Percentiles rank a stretch among this genome's conserved stretches.
Conservation (phyloP, 92 coral and sea anemone species). For the Umimayanthus chanpuru region DNA sequence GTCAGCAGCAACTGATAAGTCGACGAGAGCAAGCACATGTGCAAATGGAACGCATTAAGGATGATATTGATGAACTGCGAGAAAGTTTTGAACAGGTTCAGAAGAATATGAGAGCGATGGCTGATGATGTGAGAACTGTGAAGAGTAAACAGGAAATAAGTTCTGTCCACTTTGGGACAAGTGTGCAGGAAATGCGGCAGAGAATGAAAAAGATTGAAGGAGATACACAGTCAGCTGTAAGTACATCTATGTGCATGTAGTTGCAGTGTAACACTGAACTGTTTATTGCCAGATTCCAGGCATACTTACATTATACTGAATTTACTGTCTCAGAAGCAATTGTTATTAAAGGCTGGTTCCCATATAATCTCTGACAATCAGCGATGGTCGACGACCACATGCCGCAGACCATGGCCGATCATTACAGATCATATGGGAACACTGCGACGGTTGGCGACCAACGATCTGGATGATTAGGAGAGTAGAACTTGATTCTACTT, state of each 20-base stretch:
- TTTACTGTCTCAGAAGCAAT: no score
- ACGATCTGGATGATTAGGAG: no score
- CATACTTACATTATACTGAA: no score
- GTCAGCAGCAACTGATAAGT: constrained; percentile 84
- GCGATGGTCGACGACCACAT: no score
- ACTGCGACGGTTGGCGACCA: no score
- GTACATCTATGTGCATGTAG: constrained; percentile 20
- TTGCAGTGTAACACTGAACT: no score
- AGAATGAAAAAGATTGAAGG: constrained; percentile 88
- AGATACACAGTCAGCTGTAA: constrained; percentile 89
- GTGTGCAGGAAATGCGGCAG: constrained; percentile 88
- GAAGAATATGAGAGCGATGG: constrained; percentile 83
- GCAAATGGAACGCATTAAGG: constrained; percentile 77
- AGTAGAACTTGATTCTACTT: no score
- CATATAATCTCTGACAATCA: no score
- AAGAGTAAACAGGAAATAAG: constrained; percentile 90
- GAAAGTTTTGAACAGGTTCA: constrained; percentile 84
- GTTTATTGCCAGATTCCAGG: no score
- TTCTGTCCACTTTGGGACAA: constrained; percentile 86
- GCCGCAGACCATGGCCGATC: no score
- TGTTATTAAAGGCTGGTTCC: no score
- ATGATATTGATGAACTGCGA: constrained; percentile 88
- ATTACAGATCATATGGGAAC: no score
- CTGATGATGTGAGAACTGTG: constrained; percentile 83
- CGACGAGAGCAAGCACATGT: constrained; percentile 93